Evolutionary conservation across 1,140 invertebrate species (phyloP), one percentile per base, ranked within the genome.

Genomic region (Monochamus saltuarius): DNA sequence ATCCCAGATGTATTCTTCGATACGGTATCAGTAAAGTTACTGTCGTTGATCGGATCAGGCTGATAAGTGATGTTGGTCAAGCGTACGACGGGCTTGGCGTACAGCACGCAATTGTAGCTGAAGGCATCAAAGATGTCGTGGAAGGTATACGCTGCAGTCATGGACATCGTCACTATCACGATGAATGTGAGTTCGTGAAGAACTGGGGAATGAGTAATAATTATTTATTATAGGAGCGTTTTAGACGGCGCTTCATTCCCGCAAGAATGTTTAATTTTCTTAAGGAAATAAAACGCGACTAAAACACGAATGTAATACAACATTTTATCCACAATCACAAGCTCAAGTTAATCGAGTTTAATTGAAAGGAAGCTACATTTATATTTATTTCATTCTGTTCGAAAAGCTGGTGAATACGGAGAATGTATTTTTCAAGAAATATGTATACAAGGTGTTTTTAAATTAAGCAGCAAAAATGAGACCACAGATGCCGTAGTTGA

Each of bases 381-480:
- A 46, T 46, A 49, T 49, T 49, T 4, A 49, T 29, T 17, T 17
- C 46, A 49, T 29, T 49, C 9, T 29, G 46, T 22, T 3, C 34
- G 19, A 0, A 7, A 49, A 17, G 9, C n/a, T 19, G 7, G 16
- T 14, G 9, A 9, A 45, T 7, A 9, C 42, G 7, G 14, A 7
- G 0, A 49, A 29, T 17, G n/a, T 8, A 29, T 7, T 22, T 49
- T 29, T 11, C 14, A 29, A 8, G 19, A 3, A 0, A 29, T 49
- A 13, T 11, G 7, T 49, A 17, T 6, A 29, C 46, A 29, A 49
- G 17, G 46, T 29, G 7, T 6, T 17, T 49, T 49, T 49, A 8
- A n/a, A 49, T 1, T 17, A 49, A n/a, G n/a, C n/a, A n/a, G n/a
- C n/a, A n/a, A n/a, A n/a, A n/a, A n/a, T n/a, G n/a, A n/a, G n/a